Evolutionary conservation across 1,140 invertebrate genomes (phyloP).

Genomic region (Drosophila quadrilineata): DNA sequence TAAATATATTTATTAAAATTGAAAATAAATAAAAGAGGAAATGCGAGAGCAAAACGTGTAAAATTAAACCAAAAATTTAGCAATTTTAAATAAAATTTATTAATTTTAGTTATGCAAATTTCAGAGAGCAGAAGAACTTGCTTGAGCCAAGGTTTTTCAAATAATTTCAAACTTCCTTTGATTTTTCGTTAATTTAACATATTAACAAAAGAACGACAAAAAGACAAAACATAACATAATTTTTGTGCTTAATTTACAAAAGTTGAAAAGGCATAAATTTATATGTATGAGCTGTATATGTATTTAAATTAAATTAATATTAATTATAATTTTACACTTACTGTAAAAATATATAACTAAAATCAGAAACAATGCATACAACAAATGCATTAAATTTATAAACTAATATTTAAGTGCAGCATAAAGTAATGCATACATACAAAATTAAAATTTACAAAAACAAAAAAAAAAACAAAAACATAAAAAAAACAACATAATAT

Average conservation of each 20-base stretch:
- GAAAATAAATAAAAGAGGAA: conserved; percentile 13
- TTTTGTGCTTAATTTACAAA: conserved; percentile 76
- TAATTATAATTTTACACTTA: conserved; percentile 77
- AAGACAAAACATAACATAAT: conserved; percentile 70
- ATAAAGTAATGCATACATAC: conserved; percentile 47
- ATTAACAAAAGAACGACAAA: conserved; percentile 62
- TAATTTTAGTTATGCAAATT: conserved; percentile 70
- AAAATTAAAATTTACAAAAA: too few species aligned
- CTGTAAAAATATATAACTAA: conserved; percentile 60
- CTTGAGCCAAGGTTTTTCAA: conserved; percentile 77
- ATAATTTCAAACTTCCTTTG: conserved; percentile 14
- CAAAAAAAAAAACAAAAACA: conserved; percentile 4
- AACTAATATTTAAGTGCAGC: conserved; percentile 54
- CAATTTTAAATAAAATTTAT: conserved; percentile 79
- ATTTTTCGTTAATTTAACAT: conserved; percentile 33
- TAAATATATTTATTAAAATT: conserved; percentile 55
- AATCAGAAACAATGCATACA: conserved; percentile 33
- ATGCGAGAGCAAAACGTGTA: conserved; percentile 61
- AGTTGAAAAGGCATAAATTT: conserved; percentile 68
- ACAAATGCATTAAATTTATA: conserved; percentile 39
- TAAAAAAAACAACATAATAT: conserved; percentile 27
- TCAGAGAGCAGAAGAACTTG: conserved; percentile 36
- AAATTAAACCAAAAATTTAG: conserved; percentile 78
- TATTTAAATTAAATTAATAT: conserved; percentile 69
- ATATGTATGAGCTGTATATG: conserved; percentile 74